Percentiles rank a stretch among this genome's conserved stretches.
phyloP scores from a whole-genome alignment of 2,113 vertebrate species.

The Tympanuchus pallidicinctus region DNA sequence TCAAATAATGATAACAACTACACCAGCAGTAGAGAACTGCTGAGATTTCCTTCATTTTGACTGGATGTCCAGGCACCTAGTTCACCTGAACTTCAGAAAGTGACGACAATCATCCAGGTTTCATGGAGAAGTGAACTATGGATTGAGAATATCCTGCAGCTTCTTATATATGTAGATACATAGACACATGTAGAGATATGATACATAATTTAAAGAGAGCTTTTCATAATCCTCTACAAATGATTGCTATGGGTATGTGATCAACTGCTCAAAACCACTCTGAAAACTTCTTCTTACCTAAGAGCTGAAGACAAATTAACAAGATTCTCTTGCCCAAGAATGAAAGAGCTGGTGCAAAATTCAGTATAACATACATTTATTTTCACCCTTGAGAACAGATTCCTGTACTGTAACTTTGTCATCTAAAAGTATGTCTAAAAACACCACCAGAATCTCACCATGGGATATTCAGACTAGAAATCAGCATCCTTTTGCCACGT shows the following conservation, averaged over 20 bases:
- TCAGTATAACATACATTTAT: neutral
- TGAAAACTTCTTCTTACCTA: neutral
- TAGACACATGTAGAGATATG: too few species aligned
- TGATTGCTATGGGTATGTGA: neutral
- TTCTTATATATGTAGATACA: neutral
- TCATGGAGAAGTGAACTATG: neutral
- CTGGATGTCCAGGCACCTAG: rapidly evolving
- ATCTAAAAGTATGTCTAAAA: neutral
- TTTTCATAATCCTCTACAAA: neutral
- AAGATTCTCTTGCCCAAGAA: neutral
- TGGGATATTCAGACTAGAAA: neutral
- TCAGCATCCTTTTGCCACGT: neutral
- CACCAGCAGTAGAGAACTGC: neutral
- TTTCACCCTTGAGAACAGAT: neutral
- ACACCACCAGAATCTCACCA: neutral
- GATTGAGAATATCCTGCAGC: neutral
- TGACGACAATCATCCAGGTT: neutral
- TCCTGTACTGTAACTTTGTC: neutral
- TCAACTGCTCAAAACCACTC: neutral
- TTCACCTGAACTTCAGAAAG: neutral
- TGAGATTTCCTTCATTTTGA: neutral
- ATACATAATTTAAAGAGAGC: neutral
- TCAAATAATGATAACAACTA: neutral
- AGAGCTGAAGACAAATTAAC: neutral
- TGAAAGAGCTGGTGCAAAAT: neutral